A percentile compares a stretch with the other conserved stretches of the same genome.
These are phyloP conservation scores for Alentia gelatinosa DNA, from an alignment of 2,888 invertebrate genomes.

Conservation along the genomic window DNA sequence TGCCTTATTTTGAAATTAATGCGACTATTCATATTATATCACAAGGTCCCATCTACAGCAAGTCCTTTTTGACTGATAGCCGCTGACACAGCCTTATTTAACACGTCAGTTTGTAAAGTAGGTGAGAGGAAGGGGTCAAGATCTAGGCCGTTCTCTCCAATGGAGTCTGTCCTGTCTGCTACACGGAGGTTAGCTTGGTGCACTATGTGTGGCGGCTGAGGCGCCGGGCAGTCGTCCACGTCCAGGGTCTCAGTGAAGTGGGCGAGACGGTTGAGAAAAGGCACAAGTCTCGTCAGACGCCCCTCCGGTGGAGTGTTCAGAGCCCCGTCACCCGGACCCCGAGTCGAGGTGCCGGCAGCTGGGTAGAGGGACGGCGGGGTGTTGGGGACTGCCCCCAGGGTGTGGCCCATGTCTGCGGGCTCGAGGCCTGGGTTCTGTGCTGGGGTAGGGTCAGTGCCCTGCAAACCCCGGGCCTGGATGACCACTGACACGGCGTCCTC, in stretches of 20 bases:
- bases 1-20: too few species aligned
- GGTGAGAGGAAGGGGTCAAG: neutral
- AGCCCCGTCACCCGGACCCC: too few species aligned
- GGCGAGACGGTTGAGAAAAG: neutral
- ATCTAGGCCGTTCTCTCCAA: neutral
- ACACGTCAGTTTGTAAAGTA: slow-evolving; percentile 5
- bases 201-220: neutral
- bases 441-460: neutral
- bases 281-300: too few species aligned
- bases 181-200: neutral
- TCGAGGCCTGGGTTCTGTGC: too few species aligned
- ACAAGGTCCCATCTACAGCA: neutral
- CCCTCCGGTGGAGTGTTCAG: too few species aligned
- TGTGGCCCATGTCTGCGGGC: too few species aligned
- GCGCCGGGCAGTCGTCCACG: neutral
- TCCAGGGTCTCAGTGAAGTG: neutral
- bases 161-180: neutral
- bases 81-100: slow-evolving; percentile 22
- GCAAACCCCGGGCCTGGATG: slow-evolving; percentile 44
- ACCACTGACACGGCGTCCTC: slow-evolving; percentile 51
- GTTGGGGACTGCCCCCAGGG: too few species aligned
- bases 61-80: slow-evolving; percentile 42
- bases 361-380: too few species aligned
- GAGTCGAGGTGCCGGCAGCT: too few species aligned
- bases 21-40: neutral